Evolutionary conservation across 2,888 invertebrate genomes (phyloP).

Genomic region (Dioctria linearis): DNA sequence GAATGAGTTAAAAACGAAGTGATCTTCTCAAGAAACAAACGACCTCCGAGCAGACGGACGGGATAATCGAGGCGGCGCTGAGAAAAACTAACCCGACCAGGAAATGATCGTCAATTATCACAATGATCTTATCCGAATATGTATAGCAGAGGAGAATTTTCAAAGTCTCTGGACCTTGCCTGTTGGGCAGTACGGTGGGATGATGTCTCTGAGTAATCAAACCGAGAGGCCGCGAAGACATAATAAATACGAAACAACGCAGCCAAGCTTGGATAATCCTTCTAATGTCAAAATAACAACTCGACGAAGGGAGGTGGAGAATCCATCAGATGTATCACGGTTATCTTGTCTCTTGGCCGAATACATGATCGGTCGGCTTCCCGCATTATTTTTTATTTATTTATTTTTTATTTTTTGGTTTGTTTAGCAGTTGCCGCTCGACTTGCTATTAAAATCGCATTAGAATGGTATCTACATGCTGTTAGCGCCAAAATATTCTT

Average conservation of each 20-base stretch:
- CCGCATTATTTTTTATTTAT: background rate
- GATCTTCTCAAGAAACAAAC: slow-evolving; percentile 31
- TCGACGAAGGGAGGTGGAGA: slow-evolving; percentile 53
- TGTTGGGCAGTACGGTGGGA: slow-evolving; percentile 1
- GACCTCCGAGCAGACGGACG: slow-evolving; percentile 16
- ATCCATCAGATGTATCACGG: slow-evolving; percentile 19
- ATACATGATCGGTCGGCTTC: slow-evolving; percentile 19
- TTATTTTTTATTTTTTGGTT: background rate
- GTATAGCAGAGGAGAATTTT: slow-evolving; percentile 23
- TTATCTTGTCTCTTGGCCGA: slow-evolving; percentile 33
- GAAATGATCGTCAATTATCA: slow-evolving; percentile 71
- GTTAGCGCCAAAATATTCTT: background rate
- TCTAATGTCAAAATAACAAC: slow-evolving; percentile 56
- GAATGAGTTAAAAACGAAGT: slow-evolving; percentile 50
- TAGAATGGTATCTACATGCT: slow-evolving; percentile 62
- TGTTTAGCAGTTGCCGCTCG: slow-evolving; percentile 44
- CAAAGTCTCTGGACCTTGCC: slow-evolving; percentile 21
- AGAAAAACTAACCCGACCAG: slow-evolving; percentile 64
- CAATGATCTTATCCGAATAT: slow-evolving; percentile 60
- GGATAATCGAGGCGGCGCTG: slow-evolving; percentile 18
- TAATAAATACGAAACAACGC: background rate
- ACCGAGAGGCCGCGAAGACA: background rate
- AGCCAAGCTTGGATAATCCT: slow-evolving; percentile 17
- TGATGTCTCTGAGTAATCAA: slow-evolving; percentile 42
- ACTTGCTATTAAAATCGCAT: slow-evolving; percentile 72